These are phyloP conservation scores for Athalia rosae DNA, from an alignment of 2,888 invertebrate genomes.

Conservation along the genomic window DNA sequence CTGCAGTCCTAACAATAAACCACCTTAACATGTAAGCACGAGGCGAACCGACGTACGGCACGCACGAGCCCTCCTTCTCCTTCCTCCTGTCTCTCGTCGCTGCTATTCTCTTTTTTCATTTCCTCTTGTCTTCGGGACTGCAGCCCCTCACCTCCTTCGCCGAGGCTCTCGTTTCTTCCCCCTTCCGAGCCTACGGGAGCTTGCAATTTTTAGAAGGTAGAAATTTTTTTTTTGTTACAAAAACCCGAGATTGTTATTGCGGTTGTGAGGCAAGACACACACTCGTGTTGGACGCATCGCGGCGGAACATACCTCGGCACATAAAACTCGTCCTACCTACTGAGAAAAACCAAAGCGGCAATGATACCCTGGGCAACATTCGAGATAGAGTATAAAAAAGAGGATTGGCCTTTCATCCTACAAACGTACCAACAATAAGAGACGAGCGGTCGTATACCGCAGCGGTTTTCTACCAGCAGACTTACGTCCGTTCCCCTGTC, in stretches of 20 bases:
- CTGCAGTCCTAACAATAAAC: conserved; percentile 41
- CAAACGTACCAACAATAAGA: background rate
- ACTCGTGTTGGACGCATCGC: background rate
- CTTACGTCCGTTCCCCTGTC: background rate
- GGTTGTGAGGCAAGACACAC: too few species aligned
- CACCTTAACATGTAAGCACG: conserved; percentile 14
- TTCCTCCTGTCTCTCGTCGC: conserved; percentile 1
- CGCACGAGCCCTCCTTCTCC: conserved; percentile 29
- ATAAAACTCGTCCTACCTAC: background rate
- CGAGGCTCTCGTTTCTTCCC: background rate
- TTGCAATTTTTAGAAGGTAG: too few species aligned
- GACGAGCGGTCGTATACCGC: conserved; percentile 8
- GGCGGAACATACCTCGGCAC: background rate
- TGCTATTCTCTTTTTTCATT: conserved; percentile 1
- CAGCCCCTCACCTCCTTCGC: background rate
- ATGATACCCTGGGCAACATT: conserved; percentile 5
- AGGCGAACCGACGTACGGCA: background rate
- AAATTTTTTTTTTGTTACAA: too few species aligned
- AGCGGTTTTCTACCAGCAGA: background rate
- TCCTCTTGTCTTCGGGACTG: background rate
- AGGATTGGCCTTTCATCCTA: background rate
- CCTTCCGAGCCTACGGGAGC: too few species aligned
- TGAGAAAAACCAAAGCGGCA: background rate
- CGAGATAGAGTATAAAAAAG: background rate
- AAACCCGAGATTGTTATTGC: too few species aligned